These are phyloP conservation scores for Diorhabda sublineata DNA, from an alignment of 1,140 invertebrate species.

Conservation along the genomic window DNA sequence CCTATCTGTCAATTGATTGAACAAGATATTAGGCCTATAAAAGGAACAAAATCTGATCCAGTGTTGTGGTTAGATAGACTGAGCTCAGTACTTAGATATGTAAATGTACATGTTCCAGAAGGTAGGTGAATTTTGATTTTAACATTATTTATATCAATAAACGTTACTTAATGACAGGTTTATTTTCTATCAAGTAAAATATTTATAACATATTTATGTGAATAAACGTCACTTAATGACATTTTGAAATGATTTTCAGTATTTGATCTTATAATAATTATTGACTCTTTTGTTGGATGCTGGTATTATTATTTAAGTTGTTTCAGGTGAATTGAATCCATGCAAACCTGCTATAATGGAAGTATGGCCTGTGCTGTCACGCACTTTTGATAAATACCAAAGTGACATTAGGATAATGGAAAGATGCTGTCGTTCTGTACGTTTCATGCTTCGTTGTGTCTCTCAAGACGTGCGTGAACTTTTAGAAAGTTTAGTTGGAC, in stretches of 20 bases:
- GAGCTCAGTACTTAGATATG: slow-evolving; percentile 80
- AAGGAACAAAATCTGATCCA: slow-evolving; percentile 69
- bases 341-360: slow-evolving; percentile 77
- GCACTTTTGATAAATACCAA: slow-evolving; percentile 70
- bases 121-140: slow-evolving; percentile 28
- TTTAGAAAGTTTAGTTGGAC: slow-evolving; percentile 75
- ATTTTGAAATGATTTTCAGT: too few relatives aligned
- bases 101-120: slow-evolving; percentile 47
- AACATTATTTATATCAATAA: not conserved
- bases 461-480: slow-evolving; percentile 66
- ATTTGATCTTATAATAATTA: too few relatives aligned
- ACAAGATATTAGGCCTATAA: slow-evolving; percentile 43
- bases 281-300: too few relatives aligned
- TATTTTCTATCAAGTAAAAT: too few relatives aligned
- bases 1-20: slow-evolving; percentile 61
- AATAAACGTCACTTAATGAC: too few relatives aligned
- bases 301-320: too few relatives aligned
- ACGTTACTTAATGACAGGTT: too few relatives aligned
- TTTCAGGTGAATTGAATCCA: slow-evolving; percentile 66
- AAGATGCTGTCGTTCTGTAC: slow-evolving; percentile 81
- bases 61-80: slow-evolving; percentile 89
- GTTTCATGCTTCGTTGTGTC: slow-evolving; percentile 84
- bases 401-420: slow-evolving; percentile 86
- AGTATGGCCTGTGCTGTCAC: slow-evolving; percentile 84
- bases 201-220: too few relatives aligned